Base-by-base conservation (phyloP, 2,113 vertebrate genomes). In the Zosterops japonicus region DNA sequence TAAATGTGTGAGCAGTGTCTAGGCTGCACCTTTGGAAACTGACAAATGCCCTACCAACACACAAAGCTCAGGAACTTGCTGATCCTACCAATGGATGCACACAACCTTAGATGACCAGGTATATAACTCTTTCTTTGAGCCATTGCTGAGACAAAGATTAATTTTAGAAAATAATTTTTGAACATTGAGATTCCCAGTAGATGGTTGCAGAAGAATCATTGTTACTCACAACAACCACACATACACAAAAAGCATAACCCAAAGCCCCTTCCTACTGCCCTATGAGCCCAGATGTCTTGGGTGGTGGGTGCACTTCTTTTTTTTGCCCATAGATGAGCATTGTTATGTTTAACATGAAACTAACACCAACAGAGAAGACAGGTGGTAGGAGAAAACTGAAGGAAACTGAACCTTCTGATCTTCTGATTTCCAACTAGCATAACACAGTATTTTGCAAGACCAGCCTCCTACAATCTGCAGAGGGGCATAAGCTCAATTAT, bases 11-110 rank as follows among this genome's bases (percentile, higher is more conserved):
- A 93, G 70, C 47, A 77, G 9, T 52, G 67, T 83, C 83, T 68
- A 92, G 67, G 71, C 77, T 92, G 86, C 49, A 61, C 50, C 80
- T 82, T 31, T 25, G 41, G 41, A 93, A 85, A 63, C 42, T 67
- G 74, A 67, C 6, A 7, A 86, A 87, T 23, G 16, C 17, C 41
- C 63, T 71, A 2, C 31, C 52, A 65, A 52, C n/a, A 68, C 42
- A 55, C 8, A 35, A 55, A 21, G 28, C 31, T 82, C 7, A 1
- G 47, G 69, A 75, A 75, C 39, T 47, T 55, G 10, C 56, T 76
- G 60, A 71, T 94, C 10, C 21, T 85, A 76, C 36, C 15, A 19
- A 72, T 6, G 19, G 17, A 57, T 8, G 24, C 22, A 42, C 39
- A 71, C 6, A 3, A 6, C 6, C 80, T 72, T n/a, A 79, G 2